These are phyloP conservation scores for Campoletis sonorensis DNA, from an alignment of 1,140 invertebrate species.

Conservation along the genomic window DNA sequence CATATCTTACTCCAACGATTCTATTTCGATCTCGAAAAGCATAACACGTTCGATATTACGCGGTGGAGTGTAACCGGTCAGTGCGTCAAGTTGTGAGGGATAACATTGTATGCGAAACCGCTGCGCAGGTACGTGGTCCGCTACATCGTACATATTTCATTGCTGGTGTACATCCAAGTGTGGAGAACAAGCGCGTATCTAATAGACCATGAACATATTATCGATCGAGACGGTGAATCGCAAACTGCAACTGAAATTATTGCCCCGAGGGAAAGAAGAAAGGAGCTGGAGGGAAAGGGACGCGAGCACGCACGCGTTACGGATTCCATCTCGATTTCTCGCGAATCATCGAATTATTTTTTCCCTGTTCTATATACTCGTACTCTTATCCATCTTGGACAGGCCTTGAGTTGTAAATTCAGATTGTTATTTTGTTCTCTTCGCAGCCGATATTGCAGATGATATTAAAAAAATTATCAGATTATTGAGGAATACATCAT, in stretches of 20 bases:
- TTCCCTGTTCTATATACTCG: neutral
- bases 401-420: neutral
- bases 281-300: neutral
- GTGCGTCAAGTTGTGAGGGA: constrained; percentile 3
- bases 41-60: neutral
- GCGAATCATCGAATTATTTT: neutral
- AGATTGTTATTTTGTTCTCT: neutral
- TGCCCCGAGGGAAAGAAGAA: neutral
- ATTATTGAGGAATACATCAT: no score
- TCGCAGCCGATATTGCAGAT: neutral
- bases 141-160: neutral
- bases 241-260: constrained; percentile 38
- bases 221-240: constrained; percentile 29
- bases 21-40: no score
- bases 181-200: constrained; percentile 25
- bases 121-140: neutral
- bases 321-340: constrained; percentile 31
- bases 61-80: neutral
- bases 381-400: neutral
- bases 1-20: no score
- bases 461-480: neutral
- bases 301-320: constrained; percentile 25
- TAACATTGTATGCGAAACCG: neutral
- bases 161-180: constrained; percentile 14
- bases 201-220: constrained; percentile 30